A percentile compares a stretch with the other conserved stretches of the same genome.
Evolutionary conservation across 2,888 invertebrate genomes (phyloP).

Genomic region (Odiellus spinosus): DNA sequence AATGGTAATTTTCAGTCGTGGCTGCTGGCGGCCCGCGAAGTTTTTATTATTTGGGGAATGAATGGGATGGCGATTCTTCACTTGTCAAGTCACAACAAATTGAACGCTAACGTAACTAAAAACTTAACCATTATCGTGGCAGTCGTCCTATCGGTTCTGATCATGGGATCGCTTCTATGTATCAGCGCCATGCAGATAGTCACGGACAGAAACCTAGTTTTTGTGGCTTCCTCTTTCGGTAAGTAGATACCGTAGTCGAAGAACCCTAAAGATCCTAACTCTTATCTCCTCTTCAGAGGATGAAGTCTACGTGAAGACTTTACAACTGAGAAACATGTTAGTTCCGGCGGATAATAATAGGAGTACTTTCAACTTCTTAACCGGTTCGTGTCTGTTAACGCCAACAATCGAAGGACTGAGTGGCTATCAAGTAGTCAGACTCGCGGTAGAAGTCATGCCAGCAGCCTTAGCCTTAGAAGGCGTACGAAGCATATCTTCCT

Average conservation of each 20-base stretch:
- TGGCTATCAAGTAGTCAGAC: slow-evolving; percentile 58
- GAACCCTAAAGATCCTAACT: too few relatives aligned
- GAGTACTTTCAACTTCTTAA: too few relatives aligned
- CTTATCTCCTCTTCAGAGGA: too few relatives aligned
- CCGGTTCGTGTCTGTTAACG: too few relatives aligned
- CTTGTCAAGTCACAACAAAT: slow-evolving; percentile 25
- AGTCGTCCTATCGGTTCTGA: slow-evolving; percentile 2
- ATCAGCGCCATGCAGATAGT: slow-evolving; percentile 66
- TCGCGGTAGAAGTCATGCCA: slow-evolving; percentile 79
- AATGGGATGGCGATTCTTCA: slow-evolving; percentile 66
- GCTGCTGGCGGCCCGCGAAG: slow-evolving; percentile 75
- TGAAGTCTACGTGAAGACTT: too few relatives aligned
- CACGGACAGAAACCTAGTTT: slow-evolving; percentile 52
- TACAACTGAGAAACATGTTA: too few relatives aligned
- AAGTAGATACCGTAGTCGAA: too few relatives aligned
- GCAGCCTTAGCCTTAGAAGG: slow-evolving; percentile 63
- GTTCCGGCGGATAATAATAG: too few relatives aligned
- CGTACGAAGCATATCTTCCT: slow-evolving; percentile 57
- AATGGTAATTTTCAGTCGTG: slow-evolving; percentile 41
- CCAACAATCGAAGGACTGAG: slow-evolving; percentile 5
- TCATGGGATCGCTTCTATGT: slow-evolving; percentile 48
- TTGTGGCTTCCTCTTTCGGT: slow-evolving; percentile 74
- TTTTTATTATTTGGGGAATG: slow-evolving; percentile 73
- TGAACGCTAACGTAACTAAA: slow-evolving; percentile 20
- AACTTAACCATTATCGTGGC: neutral